These are phyloP conservation scores for Glandiceps talaboti DNA, from an alignment of 53 echinoderm and acorn worm species.

Conservation along the genomic window DNA sequence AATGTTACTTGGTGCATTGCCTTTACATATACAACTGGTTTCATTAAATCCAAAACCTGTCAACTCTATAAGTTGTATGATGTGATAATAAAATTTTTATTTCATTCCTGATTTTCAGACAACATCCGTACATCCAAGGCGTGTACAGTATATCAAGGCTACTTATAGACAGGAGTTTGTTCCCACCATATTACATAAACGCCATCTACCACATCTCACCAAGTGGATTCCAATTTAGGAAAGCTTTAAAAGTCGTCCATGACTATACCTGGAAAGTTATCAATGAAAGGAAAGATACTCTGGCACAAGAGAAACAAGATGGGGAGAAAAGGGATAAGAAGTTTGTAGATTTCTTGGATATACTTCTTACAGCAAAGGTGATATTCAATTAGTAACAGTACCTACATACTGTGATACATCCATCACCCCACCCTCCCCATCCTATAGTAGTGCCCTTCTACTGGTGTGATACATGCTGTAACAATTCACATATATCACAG, in stretches of 20 bases:
- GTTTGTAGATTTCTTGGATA: slow-evolving; percentile 35
- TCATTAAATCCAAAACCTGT: no score
- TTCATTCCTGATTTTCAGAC: no score
- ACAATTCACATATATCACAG: no score
- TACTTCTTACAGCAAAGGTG: slow-evolving; percentile 27
- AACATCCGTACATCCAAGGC: slow-evolving; percentile 19
- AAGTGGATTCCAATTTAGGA: slow-evolving; percentile 29
- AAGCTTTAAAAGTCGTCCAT: slow-evolving; percentile 21
- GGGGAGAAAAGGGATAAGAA: slow-evolving; percentile 6
- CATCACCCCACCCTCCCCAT: no score
- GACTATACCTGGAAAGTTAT: slow-evolving; percentile 18
- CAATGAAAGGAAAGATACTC: slow-evolving; percentile 7
- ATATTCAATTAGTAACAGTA: no score
- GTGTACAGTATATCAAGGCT: slow-evolving; percentile 24
- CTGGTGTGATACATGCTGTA: no score
- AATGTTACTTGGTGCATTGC: no score
- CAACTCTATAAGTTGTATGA: no score
- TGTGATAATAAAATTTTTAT: no score
- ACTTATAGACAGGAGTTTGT: slow-evolving; percentile 28
- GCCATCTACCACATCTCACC: slow-evolving; percentile 25
- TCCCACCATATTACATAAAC: slow-evolving; percentile 23
- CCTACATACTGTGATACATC: no score
- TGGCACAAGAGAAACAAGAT: neutral
- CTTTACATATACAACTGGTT: no score
- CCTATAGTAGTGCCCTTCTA: no score